A percentile compares a stretch with the other conserved stretches of the same genome.
Conservation (phyloP, 2,888 invertebrate genomes). For the Bellardia bayeri region DNA sequence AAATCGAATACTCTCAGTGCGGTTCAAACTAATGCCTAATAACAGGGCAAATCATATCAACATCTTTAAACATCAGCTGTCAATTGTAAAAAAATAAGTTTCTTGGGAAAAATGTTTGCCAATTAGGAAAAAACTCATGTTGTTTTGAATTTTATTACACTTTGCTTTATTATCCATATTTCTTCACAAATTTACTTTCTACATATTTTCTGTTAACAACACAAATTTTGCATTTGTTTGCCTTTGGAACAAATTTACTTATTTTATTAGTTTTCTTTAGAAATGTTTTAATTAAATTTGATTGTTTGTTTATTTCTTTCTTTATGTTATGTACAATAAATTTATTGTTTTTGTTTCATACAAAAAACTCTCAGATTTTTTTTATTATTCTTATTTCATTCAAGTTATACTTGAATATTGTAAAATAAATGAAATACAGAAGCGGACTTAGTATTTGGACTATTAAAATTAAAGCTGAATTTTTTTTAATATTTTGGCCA, state of each 20-base stretch:
- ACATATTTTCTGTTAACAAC: neutral
- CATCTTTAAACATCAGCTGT: too few relatives aligned
- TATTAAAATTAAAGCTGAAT: neutral
- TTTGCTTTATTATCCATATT: neutral
- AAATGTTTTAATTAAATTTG: conserved; percentile 35
- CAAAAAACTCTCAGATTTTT: neutral
- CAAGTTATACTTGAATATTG: neutral
- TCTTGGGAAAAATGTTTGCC: too few relatives aligned
- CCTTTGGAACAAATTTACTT: neutral
- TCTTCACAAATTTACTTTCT: neutral
- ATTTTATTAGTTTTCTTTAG: conserved; percentile 11
- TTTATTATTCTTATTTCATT: neutral
- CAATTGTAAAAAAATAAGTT: too few relatives aligned
- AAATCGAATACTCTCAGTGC: too few relatives aligned
- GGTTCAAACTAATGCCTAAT: too few relatives aligned
- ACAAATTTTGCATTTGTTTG: neutral
- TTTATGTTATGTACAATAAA: conserved; percentile 19
- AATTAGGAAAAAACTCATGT: too few relatives aligned
- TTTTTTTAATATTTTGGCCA: neutral
- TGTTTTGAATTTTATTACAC: neutral
- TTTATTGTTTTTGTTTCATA: conserved; percentile 11
- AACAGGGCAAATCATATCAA: too few relatives aligned
- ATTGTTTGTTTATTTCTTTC: conserved; percentile 1
- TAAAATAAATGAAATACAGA: neutral
- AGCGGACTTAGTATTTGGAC: neutral